Evolutionary conservation across 2,113 vertebrate species (phyloP), one percentile per base, ranked within the genome.

Genomic region (Recurvirostra avosetta): DNA sequence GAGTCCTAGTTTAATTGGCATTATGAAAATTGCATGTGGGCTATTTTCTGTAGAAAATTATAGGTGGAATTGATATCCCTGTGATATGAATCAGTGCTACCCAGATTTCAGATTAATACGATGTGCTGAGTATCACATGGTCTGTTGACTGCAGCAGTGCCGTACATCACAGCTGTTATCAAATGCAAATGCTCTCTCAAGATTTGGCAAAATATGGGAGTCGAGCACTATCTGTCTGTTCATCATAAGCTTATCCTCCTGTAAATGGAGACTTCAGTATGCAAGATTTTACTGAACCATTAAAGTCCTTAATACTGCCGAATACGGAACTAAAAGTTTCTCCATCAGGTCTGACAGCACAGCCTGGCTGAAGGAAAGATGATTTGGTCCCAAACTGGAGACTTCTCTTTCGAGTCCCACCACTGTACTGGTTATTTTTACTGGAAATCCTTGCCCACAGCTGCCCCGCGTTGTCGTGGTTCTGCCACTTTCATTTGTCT

Each of bases 211-310:
- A 41, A 8, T 9, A 8, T 0, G 5, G 67, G 5, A 25, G 17
- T 3, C 1, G 0, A 12, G 47, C 23, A 1, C 49, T 11, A 0
- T 12, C 23, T 61, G 41, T 1, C 23, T 61, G 41, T 1, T 27
- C 12, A 7, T 11, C 38, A 0, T 2, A 17, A 47, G 4, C 21
- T 45, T 3, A 6, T 45, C 14, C 8, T 14, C 9, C 40, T 61
- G 34, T 5, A 11, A 23, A 6, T 1, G 5, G 20, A 38, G 9
- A 18, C 5, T 15, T 21, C 15, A 1, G 26, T 4, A 12, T 16
- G 30, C 6, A 20, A 27, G 41, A 2, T 8, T 55, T 23, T 6
- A 4, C 1, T 7, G 26, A 34, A 1, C 14, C 27, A 13, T 15
- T 43, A 1, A 18, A 29, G 19, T 21, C 32, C 32, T 29, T 12